Conservation (phyloP, 2,113 vertebrate genomes). For the Zosterops japonicus region DNA sequence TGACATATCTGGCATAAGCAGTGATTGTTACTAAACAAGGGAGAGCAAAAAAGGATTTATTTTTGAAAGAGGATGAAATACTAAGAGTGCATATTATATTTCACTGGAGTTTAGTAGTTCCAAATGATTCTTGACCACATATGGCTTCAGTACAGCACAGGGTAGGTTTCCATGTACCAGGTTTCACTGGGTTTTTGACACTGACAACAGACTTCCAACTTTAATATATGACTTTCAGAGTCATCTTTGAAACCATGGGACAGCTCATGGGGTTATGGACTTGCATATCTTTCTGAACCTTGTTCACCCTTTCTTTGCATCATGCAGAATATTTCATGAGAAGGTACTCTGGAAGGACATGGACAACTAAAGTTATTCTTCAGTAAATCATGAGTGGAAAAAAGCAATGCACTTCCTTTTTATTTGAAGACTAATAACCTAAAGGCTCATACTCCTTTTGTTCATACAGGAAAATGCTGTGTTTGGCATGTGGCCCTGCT, state of each 20-base stretch:
- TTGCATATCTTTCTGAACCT: not conserved
- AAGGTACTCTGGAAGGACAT: fast-evolving
- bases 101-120: not conserved
- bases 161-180: not conserved
- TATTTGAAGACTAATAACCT: not conserved
- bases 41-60: not conserved
- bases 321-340: not conserved
- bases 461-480: not conserved
- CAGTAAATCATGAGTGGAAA: not conserved
- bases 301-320: not conserved
- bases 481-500: not conserved
- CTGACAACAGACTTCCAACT: not conserved
- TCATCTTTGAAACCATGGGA: not conserved
- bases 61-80: not conserved
- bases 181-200: not conserved
- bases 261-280: not conserved
- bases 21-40: not conserved
- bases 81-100: not conserved
- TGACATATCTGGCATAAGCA: not conserved
- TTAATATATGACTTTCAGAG: not conserved
- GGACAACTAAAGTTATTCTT: not conserved
- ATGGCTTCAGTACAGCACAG: not conserved
- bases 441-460: not conserved
- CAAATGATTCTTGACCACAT: not conserved
- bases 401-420: not conserved